These are phyloP conservation scores for Corythornis cristatus DNA, from an alignment of 2,113 vertebrate species.

Conservation along the genomic window DNA sequence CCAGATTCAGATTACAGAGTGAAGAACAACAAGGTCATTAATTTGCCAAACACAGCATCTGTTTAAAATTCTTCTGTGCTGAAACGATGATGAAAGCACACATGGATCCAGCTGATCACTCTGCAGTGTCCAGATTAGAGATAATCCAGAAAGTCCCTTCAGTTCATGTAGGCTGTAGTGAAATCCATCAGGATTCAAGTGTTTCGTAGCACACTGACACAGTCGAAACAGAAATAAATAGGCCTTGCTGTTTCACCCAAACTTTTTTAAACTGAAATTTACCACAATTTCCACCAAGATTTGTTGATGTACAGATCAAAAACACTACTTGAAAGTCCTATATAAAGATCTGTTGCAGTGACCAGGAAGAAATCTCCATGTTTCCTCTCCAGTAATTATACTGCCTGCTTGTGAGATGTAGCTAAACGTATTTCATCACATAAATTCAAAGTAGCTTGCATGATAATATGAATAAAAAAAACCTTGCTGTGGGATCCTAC, in stretches of 20 bases:
- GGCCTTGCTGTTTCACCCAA: neutral
- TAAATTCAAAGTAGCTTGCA: neutral
- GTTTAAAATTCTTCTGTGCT: neutral
- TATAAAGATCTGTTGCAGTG: neutral
- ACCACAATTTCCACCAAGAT: neutral
- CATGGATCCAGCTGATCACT: neutral
- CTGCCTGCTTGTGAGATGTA: neutral
- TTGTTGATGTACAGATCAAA: neutral
- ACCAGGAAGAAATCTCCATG: neutral
- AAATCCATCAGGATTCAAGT: neutral
- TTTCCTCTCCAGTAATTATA: neutral
- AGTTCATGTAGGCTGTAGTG: neutral
- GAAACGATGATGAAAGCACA: neutral
- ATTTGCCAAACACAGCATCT: neutral
- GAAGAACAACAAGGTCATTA: neutral
- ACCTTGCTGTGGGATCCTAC: neutral
- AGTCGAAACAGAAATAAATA: neutral
- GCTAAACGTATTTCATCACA: neutral
- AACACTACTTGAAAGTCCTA: neutral
- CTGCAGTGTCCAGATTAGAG: neutral
- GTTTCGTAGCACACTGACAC: neutral
- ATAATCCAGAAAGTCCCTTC: neutral
- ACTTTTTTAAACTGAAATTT: neutral
- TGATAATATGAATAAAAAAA: neutral
- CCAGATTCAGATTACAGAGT: neutral